Evolutionary conservation across 2,797 vertebrate species (phyloP).

Genomic region (Aplochiton taeniatus): DNA sequence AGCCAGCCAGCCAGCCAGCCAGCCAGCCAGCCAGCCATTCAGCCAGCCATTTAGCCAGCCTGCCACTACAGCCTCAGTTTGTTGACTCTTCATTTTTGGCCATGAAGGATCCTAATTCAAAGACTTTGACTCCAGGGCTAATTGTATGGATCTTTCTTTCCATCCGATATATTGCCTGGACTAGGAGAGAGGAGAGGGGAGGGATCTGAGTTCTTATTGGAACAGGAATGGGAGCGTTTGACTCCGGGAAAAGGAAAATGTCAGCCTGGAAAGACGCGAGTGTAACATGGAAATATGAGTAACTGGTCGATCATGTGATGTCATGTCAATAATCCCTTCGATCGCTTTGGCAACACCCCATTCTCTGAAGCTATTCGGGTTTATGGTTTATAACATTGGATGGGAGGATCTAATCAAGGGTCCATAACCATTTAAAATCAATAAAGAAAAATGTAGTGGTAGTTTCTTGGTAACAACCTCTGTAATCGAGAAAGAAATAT

Average conservation of each 20-base stretch:
- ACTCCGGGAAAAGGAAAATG: constrained; percentile 1
- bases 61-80: constrained; percentile 1
- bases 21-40: no score
- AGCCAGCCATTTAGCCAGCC: no score
- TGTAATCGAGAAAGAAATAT: no score
- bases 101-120: constrained; percentile 50
- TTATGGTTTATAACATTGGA: neutral
- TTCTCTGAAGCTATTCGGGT: neutral
- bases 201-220: neutral
- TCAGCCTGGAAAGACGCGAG: constrained; percentile 14
- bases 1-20: no score
- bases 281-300: constrained; percentile 14
- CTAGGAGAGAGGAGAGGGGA: constrained; percentile 16
- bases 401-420: neutral
- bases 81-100: constrained; percentile 47
- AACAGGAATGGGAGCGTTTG: neutral
- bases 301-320: constrained; percentile 18
- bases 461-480: no score
- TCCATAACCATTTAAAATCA: neutral
- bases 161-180: constrained; percentile 48
- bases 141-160: constrained; percentile 60
- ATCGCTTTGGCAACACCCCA: neutral
- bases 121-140: constrained; percentile 51
- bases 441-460: no score
- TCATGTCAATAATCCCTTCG: neutral